Evolutionary conservation across 2,797 vertebrate genomes (phyloP), one percentile per base, ranked within the genome.

Genomic region (Lerista edwardsae): DNA sequence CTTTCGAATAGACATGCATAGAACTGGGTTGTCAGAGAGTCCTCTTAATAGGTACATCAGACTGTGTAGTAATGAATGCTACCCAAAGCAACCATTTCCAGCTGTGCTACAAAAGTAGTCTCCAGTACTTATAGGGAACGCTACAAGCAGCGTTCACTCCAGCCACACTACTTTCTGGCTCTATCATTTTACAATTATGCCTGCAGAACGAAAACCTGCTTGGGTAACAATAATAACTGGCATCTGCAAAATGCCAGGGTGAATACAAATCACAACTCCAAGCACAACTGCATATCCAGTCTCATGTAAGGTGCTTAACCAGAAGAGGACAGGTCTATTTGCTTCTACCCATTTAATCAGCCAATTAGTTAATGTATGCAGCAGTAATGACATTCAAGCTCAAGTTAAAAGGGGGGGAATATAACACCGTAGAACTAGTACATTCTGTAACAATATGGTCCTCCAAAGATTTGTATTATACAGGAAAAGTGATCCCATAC

Each of bases 361-460:
- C 84, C 65, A 72, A 55, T 89, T 71, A 44, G 21, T 74, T 61
- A 76, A 62, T 75, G 65, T 41, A 4, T 77, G 75, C 5, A 2
- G 41, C 14, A 88, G 78, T 68, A 85, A 84, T 87, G 80, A 87
- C 39, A 83, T 39, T 87, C 87, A 79, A 77, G 10, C 41, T 75
- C 0, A 0, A 17, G 44, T 65, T 86, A 65, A 44, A 84, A 72
- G 77, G 34, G 78, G 39, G 75, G 27, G 71, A 65, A 90, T 78
- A 73, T 47, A 2, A 68, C 88, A 87, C 23, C 69, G 31, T 6
- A 77, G 61, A 71, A 85, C 0, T 36, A 34, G 44, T 67, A 84
- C 2, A 36, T 81, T 89, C 83, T 86, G 76, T 82, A 61, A 15
- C 61, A 79, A 2, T 85, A 84, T 85, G 67, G 79, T 75, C 29